Percentiles rank a stretch among this genome's conserved stretches.
These are phyloP conservation scores for Etheostoma spectabile DNA, from an alignment of 2,113 vertebrate genomes.

Conservation along the genomic window DNA sequence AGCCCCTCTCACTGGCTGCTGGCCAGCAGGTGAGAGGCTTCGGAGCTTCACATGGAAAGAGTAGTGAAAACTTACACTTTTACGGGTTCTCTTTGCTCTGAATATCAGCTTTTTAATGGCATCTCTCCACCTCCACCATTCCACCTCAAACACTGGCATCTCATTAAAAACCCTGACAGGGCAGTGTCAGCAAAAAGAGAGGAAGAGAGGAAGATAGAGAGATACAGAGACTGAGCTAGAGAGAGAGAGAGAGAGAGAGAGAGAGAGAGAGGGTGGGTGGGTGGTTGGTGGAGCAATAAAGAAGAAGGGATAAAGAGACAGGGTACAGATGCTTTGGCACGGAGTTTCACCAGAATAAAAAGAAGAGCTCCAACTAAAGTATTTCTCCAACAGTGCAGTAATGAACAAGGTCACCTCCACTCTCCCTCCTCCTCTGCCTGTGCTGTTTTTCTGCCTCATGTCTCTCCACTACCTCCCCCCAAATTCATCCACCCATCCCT, in stretches of 20 bases:
- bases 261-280: slow-evolving; percentile 6
- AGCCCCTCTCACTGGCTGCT: slow-evolving; percentile 4
- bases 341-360: slow-evolving; percentile 57
- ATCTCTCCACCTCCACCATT: slow-evolving; percentile 59
- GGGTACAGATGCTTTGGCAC: slow-evolving; percentile 63
- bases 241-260: slow-evolving; percentile 34
- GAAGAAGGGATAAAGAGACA: slow-evolving; percentile 66
- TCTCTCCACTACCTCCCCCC: neutral
- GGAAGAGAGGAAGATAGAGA: slow-evolving; percentile 46
- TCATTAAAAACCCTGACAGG: slow-evolving; percentile 78
- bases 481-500: slow-evolving; percentile 4
- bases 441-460: slow-evolving; percentile 10
- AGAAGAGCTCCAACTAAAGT: slow-evolving; percentile 62
- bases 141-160: slow-evolving; percentile 73
- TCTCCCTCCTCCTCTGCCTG: slow-evolving; percentile 51
- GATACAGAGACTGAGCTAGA: slow-evolving; percentile 51
- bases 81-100: slow-evolving; percentile 30
- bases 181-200: slow-evolving; percentile 77
- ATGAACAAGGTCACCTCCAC: slow-evolving; percentile 75
- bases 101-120: slow-evolving; percentile 64
- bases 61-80: slow-evolving; percentile 19
- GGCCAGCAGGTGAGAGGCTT: slow-evolving; percentile 26
- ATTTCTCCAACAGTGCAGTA: slow-evolving; percentile 71
- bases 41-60: slow-evolving; percentile 21
- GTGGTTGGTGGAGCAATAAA: slow-evolving; percentile 39